Evolutionary conservation across 2,797 vertebrate genomes (phyloP).

Genomic region (Hydrolagus colliei): DNA sequence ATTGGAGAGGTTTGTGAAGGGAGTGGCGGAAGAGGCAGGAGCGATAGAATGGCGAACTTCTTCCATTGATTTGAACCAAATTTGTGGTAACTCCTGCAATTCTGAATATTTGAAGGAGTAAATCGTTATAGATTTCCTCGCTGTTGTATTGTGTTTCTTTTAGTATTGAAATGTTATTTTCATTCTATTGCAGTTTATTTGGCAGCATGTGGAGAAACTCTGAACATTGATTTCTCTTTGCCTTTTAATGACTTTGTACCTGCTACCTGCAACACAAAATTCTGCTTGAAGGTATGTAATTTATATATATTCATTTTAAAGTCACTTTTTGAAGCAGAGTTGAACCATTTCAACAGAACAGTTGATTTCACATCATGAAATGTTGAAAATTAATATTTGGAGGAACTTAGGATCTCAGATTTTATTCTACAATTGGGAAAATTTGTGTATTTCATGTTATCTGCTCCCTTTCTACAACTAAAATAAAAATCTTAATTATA

Average conservation of each 20-base stretch:
- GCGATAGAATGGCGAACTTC: too few relatives aligned
- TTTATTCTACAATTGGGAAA: not conserved
- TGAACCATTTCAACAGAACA: not conserved
- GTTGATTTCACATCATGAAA: not conserved
- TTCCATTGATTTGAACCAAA: too few relatives aligned
- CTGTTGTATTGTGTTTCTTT: too few relatives aligned
- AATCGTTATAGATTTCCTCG: too few relatives aligned
- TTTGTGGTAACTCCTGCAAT: too few relatives aligned
- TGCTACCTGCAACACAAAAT: constrained; percentile 79
- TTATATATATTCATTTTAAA: not conserved
- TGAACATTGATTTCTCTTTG: constrained; percentile 90
- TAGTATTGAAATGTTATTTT: not conserved
- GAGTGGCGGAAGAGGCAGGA: too few relatives aligned
- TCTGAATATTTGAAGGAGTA: too few relatives aligned
- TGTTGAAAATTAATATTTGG: not conserved
- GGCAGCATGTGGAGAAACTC: constrained; percentile 90
- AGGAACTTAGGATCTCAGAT: not conserved
- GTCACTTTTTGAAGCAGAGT: not conserved
- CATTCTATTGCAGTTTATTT: constrained; percentile 76
- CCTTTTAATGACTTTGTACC: constrained; percentile 95
- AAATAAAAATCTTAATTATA: not conserved
- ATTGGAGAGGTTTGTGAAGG: too few relatives aligned
- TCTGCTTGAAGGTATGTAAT: constrained; percentile 77
- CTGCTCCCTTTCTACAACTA: not conserved
- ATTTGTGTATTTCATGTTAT: not conserved